Evolutionary conservation across 2,113 vertebrate species (phyloP).

Genomic region (Rhea americana): DNA sequence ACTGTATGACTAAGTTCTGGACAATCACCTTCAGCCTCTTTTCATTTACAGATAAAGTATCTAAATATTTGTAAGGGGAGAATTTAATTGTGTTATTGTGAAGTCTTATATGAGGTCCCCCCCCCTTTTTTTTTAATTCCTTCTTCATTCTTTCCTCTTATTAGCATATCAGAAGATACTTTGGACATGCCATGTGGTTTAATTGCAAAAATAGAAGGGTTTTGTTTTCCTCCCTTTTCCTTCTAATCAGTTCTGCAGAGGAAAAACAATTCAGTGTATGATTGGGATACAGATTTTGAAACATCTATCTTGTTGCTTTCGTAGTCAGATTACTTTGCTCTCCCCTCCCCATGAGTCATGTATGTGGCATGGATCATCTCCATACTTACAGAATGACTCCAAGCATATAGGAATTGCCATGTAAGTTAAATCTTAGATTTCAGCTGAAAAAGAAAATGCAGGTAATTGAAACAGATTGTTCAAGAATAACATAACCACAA

Average conservation of each 20-base stretch:
- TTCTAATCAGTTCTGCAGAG: neutral
- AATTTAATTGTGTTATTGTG: neutral
- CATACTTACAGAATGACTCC: neutral
- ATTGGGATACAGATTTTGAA: neutral
- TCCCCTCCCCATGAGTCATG: neutral
- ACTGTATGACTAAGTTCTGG: neutral
- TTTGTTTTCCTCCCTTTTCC: neutral
- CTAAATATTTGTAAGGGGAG: neutral
- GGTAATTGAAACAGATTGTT: neutral
- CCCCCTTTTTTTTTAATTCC: neutral
- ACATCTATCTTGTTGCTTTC: neutral
- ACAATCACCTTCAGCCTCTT: neutral
- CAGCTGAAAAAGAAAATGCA: neutral
- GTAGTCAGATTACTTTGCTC: neutral
- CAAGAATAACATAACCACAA: neutral
- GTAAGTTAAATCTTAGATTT: neutral
- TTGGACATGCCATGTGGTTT: neutral
- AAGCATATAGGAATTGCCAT: neutral
- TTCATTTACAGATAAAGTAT: neutral
- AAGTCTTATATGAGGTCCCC: neutral
- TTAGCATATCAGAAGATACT: neutral
- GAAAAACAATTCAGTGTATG: neutral
- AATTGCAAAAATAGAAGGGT: neutral
- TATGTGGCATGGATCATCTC: neutral
- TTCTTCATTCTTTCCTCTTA: neutral